Conservation (phyloP, 2,113 vertebrate genomes). For the Engystomops pustulosus region DNA sequence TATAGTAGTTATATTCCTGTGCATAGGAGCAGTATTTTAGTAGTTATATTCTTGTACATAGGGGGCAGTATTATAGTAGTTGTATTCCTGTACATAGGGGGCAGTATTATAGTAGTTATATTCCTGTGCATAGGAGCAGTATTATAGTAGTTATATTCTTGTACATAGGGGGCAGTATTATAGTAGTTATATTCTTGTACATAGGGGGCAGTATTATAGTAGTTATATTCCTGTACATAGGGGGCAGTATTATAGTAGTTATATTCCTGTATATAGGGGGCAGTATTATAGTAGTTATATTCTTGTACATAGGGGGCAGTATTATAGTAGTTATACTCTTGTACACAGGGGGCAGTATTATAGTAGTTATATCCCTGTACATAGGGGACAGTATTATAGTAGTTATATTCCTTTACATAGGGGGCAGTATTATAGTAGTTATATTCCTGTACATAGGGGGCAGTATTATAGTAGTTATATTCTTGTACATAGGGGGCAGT, state of each 20-base stretch:
- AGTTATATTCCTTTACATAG: too few species aligned
- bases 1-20: too few species aligned
- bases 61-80: too few species aligned
- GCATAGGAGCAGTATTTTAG: too few species aligned
- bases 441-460: not conserved
- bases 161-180: not conserved
- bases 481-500: not conserved
- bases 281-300: not conserved
- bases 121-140: not conserved
- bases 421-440: too few species aligned
- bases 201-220: conserved; percentile 5
- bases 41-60: too few species aligned
- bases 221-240: not conserved
- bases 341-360: not conserved
- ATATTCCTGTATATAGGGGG: not conserved
- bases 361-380: too few species aligned
- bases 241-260: not conserved
- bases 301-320: not conserved
- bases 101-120: too few species aligned
- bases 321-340: not conserved
- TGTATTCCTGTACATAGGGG: too few species aligned
- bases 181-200: conserved; percentile 1
- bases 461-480: not conserved
- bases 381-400: too few species aligned
- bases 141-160: not conserved